Evolutionary conservation across 1,140 invertebrate species (phyloP).

Genomic region (Aphaenogaster floridana): DNA sequence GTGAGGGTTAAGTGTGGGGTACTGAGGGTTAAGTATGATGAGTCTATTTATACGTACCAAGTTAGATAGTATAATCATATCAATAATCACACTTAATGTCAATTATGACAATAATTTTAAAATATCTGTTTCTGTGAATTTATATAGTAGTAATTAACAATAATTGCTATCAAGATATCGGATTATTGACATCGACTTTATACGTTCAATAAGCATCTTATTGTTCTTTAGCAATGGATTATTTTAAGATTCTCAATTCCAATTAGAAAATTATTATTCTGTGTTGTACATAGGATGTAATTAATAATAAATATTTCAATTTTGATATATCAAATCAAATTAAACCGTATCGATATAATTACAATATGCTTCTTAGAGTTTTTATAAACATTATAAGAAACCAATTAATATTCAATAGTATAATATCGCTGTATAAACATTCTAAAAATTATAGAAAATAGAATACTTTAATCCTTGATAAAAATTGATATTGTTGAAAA

Average conservation of each 20-base stretch:
- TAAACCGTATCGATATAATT: neutral
- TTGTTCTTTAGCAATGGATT: neutral
- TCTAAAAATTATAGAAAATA: neutral
- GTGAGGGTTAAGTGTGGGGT: neutral
- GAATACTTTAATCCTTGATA: neutral
- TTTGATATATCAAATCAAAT: neutral
- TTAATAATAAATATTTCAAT: constrained; percentile 22
- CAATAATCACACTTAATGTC: neutral
- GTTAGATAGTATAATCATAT: neutral
- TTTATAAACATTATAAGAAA: neutral
- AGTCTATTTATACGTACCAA: neutral
- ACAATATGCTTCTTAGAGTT: neutral
- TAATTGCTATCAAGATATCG: neutral
- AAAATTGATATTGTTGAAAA: neutral
- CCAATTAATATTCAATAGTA: neutral
- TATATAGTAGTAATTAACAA: neutral
- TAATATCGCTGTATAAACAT: neutral
- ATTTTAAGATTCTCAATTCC: constrained; percentile 3
- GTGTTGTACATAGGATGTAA: neutral
- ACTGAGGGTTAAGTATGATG: neutral
- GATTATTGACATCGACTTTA: constrained; percentile 17
- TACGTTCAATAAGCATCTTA: neutral
- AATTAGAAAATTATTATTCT: constrained; percentile 11
- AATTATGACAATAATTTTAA: neutral
- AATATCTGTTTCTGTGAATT: neutral